A percentile compares a stretch with the other conserved stretches of the same genome.
phyloP scores from a whole-genome alignment of 1,140 invertebrate genomes.

The Philotrypesis tridentata region DNA sequence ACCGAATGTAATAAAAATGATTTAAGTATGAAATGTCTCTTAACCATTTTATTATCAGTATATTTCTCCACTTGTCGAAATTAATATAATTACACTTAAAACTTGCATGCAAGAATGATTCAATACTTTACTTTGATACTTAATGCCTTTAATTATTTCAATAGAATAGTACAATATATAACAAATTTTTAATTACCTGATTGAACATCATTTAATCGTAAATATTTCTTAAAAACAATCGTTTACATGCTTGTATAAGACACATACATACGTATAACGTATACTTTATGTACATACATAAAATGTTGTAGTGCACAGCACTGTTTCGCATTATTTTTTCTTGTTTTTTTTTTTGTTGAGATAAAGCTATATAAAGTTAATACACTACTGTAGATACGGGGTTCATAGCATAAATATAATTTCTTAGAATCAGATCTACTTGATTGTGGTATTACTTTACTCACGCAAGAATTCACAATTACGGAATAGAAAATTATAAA shows the following conservation, averaged over 20 bases:
- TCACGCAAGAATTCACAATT: background rate
- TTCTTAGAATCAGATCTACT: constrained; percentile 33
- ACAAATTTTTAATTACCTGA: background rate
- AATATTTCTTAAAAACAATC: constrained; percentile 30
- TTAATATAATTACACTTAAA: background rate
- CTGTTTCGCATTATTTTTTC: background rate
- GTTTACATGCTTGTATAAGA: constrained; percentile 13
- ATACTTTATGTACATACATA: constrained; percentile 45
- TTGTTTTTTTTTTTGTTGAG: constrained; percentile 2
- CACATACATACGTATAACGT: constrained; percentile 44
- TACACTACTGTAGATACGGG: background rate
- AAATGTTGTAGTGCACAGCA: constrained; percentile 32
- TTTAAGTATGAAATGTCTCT: constrained; percentile 21
- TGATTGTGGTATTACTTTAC: background rate
- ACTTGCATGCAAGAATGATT: background rate
- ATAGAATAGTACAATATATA: background rate
- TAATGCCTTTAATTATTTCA: background rate
- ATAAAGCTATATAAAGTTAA: constrained; percentile 26
- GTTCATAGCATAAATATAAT: constrained; percentile 1
- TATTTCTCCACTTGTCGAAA: background rate
- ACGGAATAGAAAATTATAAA: constrained; percentile 30
- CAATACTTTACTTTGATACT: background rate
- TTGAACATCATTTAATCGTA: constrained; percentile 18
- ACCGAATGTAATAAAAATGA: constrained; percentile 49
- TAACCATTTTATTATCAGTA: background rate